Evolutionary conservation across 1,140 invertebrate species (phyloP).

Genomic region (Drosophila tristis): DNA sequence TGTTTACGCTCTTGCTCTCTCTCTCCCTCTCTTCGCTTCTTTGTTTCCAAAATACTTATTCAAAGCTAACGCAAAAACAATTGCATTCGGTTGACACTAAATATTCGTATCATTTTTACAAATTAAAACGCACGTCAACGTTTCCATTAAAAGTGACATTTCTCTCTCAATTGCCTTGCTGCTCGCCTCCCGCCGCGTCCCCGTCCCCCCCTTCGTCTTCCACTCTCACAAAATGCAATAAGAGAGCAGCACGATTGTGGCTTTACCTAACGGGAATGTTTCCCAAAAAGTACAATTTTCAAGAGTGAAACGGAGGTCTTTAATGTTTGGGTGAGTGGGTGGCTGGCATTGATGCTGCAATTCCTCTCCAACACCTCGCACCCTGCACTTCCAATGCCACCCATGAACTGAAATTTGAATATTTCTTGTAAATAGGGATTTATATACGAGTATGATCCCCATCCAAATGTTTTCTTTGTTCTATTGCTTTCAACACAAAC

Average conservation of each 20-base stretch:
- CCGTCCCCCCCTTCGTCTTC: not conserved
- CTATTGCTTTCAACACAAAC: no score
- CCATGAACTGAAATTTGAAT: no score
- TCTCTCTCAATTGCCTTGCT: slow-evolving; percentile 34
- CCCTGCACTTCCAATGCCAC: no score
- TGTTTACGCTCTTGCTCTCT: slow-evolving; percentile 29
- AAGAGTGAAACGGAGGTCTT: not conserved
- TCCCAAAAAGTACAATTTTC: slow-evolving; percentile 30
- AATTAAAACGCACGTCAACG: slow-evolving; percentile 42
- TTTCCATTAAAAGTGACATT: slow-evolving; percentile 39
- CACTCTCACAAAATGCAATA: no score
- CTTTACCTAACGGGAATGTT: slow-evolving; percentile 39
- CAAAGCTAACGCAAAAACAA: slow-evolving; percentile 44
- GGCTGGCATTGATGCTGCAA: slow-evolving; percentile 24
- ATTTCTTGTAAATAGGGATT: no score
- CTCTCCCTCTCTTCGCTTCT: slow-evolving; percentile 40
- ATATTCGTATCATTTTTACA: slow-evolving; percentile 39
- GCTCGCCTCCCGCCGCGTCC: not conserved
- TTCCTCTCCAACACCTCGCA: no score
- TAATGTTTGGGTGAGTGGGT: slow-evolving; percentile 39
- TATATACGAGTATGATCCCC: no score
- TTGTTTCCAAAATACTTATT: slow-evolving; percentile 52
- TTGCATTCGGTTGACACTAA: slow-evolving; percentile 51
- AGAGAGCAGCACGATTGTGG: not conserved
- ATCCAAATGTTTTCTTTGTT: no score